Conservation (phyloP, 2,888 invertebrate species). For the Chrysomela aeneicollis region DNA sequence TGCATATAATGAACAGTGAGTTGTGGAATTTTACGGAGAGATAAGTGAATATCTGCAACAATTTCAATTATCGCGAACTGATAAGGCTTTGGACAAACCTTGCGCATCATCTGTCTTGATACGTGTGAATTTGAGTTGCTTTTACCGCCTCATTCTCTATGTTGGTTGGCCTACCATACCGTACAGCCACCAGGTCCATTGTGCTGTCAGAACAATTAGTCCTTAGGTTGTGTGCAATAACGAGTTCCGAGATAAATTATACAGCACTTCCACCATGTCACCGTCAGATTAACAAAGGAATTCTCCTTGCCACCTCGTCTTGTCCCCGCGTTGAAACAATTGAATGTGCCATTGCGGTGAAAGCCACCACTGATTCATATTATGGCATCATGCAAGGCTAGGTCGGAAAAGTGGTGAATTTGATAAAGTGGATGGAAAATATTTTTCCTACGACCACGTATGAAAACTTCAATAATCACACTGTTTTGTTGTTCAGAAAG, state of each 20-base stretch:
- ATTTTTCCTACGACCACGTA: too few relatives aligned
- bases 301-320: constrained; percentile 10
- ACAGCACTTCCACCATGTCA: constrained; percentile 7
- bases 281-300: constrained; percentile 17
- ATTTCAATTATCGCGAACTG: too few relatives aligned
- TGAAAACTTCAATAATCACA: too few relatives aligned
- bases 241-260: constrained; percentile 25
- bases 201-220: constrained; percentile 29
- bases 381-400: too few relatives aligned
- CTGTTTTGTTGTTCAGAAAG: too few relatives aligned
- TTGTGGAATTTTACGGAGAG: too few relatives aligned
- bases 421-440: too few relatives aligned
- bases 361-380: too few relatives aligned
- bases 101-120: not conserved
- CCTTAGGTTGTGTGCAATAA: constrained; percentile 21
- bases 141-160: not conserved
- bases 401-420: too few relatives aligned
- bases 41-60: too few relatives aligned
- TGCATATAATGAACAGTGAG: too few relatives aligned
- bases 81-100: not conserved
- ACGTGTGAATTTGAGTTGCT: not conserved
- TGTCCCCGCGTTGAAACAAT: not conserved
- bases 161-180: not conserved
- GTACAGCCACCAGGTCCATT: constrained; percentile 24
- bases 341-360: not conserved